Base-by-base conservation (phyloP, 2,797 vertebrate species). In the Macropus fuliginosus region DNA sequence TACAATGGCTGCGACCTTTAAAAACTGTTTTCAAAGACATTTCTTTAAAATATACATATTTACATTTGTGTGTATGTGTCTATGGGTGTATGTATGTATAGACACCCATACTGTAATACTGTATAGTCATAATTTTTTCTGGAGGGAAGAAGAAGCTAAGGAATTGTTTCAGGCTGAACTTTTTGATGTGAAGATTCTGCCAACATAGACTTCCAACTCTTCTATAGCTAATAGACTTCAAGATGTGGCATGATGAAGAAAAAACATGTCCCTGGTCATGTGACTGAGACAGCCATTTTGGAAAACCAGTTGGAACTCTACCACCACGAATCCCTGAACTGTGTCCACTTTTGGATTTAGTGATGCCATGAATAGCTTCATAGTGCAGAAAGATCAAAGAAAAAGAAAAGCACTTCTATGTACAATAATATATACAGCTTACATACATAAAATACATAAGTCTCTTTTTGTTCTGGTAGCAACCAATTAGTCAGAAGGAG, bases 1-100 rank as follows among this genome's bases (percentile, higher is more conserved):
- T 92, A 93, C 2, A 0, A 4, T 96, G 97, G 90, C 0, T 92
- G 0, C 14, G 28, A 94, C 8, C 94, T 95, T 91, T 87, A 97
- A 59, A 95, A 96, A 31, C 87, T 91, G 3, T 50, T 95, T 94
- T 91, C 18, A 74, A 28, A 55, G 59, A n/a, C 3, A 16, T 62
- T 62, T 62, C 13, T 62, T 59, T 59, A 31, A 59, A 62, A 31
- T 59, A 31, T 59, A 31, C 56, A 40, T 40, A 21, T 74, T 74
- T 6, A 40, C 1, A 21, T 74, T 74, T 74, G 16, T 74, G 8
- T 46, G 8, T 74, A 74, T 74, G 2, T 74, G 6, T 21, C 3
- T 24, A 40, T 40, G 1, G 40, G 66, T 74, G 14, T 66, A 21
- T 34, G 9, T 62, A n/a, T 16, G 5, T 81, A 46, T 6, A 81